Evolutionary conservation across 2,888 invertebrate genomes (phyloP), one percentile per base, ranked within the genome.

Genomic region (Apantesis nais): DNA sequence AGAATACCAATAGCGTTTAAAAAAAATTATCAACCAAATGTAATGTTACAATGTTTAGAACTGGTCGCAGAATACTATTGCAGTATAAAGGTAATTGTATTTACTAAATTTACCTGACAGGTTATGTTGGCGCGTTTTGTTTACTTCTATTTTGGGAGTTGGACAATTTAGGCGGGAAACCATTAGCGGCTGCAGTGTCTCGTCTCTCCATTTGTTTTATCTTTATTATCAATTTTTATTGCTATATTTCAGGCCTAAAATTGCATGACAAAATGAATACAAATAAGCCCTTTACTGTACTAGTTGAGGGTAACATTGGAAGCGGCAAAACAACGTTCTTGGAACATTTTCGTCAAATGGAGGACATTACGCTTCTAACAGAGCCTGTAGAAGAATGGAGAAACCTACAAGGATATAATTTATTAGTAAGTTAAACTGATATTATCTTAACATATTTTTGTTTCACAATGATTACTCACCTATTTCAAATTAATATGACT

Each of bases 371-470:
- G 44, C 87, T 96, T 64, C 82, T 96, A 64, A 95, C 96, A 2
- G 98, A 98, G 89, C 98, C 98, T 0, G 97, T 98, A 0, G 97
- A 98, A 79, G 96, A 97, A 89, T 98, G 98, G 98, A 96, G 98
- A 67, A 96, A 98, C 92, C 95, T 97, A 1, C 93, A 96, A 70
- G 98, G 98, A 60, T 96, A 97, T 86, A 98, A 98, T 93, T 95
- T 98, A 78, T 91, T 98, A 83, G 96, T 96, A 87, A 89, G 63
- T 66, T 34, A 12, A 34, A 11, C 11, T 22, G 5, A 8, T 1
- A n/a, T n/a, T n/a, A 37, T 31, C n/a, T 37, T 64, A 31, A 14
- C 31, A 31, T 19, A 11, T 14, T 31, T 29, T 19, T 7, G 48
- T 31, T 64, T 48, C 48, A 31, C 48, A 60, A 37, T 66, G 19